Evolutionary conservation across 2,113 vertebrate species (phyloP), one percentile per base, ranked within the genome.

Genomic region (Limnothrissa miodon): DNA sequence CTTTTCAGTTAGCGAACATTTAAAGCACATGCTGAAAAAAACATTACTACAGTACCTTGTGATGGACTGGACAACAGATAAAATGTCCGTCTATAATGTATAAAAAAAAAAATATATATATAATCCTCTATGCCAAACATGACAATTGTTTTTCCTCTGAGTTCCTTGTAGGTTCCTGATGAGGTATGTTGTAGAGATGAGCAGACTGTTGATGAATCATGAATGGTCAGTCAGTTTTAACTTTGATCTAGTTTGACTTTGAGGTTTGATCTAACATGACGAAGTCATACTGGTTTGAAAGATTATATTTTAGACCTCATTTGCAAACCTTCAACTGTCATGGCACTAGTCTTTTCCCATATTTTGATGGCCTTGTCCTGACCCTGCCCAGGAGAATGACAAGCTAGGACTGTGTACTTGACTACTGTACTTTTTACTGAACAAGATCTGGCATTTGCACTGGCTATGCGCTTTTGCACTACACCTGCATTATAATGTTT

Each of bases 141-240:
- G 33, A 13, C 2, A 33, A 11, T 11, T 48, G 1, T 87, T 39
- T 90, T 89, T 62, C 4, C n/a, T 87, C 36, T 82, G 3, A 21
- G 46, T 56, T 87, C 36, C 62, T 91, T 90, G 19, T 89, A 96
- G 96, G 89, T 97, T 88, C 95, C 96, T 85, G 88, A 90, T 4
- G 94, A 96, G 95, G 94, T 97, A 94, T 0, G 89, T 91, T 91
- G 5, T 66, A 11, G 19, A 29, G 29, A 70, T 36, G 59, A 25
- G 59, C 59, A 29, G 62, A 70, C 33, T 70, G 25, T 53, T 15
- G 13, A 17, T 66, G 5, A 70, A 36, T 70, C 11, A 70, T 10
- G 9, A 70, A 36, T 29, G 10, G 62, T 59, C 56, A 59, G 23
- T 59, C 8, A 10, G 5, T 25, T 59, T n/a, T 25, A 70, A 29